Evolutionary conservation across 2,888 invertebrate genomes (phyloP).

Genomic region (Chrysodeixis includens): DNA sequence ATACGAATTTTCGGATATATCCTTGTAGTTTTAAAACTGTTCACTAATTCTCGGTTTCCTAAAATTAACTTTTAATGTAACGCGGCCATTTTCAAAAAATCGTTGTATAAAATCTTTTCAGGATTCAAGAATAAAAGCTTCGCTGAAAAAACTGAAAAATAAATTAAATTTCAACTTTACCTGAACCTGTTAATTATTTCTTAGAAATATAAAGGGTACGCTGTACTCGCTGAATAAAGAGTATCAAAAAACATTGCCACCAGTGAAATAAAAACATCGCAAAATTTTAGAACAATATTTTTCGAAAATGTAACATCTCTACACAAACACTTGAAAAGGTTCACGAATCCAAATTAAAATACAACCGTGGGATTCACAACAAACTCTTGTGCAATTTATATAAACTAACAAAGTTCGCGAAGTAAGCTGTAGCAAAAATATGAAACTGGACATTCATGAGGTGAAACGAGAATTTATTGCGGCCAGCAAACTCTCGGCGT

Average conservation of each 20-base stretch:
- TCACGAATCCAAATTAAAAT: conserved; percentile 36
- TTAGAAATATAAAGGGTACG: not conserved
- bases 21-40: not conserved
- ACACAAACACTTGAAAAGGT: conserved; percentile 19
- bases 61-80: too few species aligned
- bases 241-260: conserved; percentile 13
- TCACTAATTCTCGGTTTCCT: too few species aligned
- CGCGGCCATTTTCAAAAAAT: too few species aligned
- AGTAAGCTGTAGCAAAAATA: conserved; percentile 52
- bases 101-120: too few species aligned
- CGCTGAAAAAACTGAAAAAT: conserved; percentile 29
- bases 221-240: conserved; percentile 7
- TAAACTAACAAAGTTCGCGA: conserved; percentile 42
- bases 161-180: not conserved
- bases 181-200: not conserved
- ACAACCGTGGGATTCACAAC: conserved; percentile 28
- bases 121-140: conserved; percentile 11
- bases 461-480: conserved; percentile 55
- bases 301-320: conserved; percentile 3
- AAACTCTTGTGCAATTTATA: conserved; percentile 31
- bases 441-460: conserved; percentile 55
- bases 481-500: conserved; percentile 28
- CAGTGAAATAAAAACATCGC: too few species aligned
- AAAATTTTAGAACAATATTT: not conserved
- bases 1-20: not conserved